Base-by-base conservation (phyloP, 2,113 vertebrate species). In the Malurus cyaneus region DNA sequence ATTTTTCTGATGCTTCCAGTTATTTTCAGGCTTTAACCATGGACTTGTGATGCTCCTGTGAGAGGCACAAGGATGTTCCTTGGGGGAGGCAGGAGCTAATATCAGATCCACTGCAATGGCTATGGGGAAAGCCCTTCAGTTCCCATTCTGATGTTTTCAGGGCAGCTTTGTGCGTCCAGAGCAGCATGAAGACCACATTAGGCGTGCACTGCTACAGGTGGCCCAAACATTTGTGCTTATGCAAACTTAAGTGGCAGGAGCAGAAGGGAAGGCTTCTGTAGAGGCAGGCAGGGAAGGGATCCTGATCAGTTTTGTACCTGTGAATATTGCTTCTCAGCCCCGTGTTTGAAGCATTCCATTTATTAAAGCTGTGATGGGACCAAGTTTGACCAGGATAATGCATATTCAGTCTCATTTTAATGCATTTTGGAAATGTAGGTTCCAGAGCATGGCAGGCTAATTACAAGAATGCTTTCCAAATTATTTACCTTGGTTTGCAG, bases 101-200 rank as follows among this genome's bases (percentile, higher is more conserved):
- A 7, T 8, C 29, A 50, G 61, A n/a, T 70, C 21, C 8, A 8
- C 47, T 49, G 62, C 46, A 32, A 2, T 11, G 54, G 53, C 64
- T 32, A 0, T 14, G 18, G 50, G 49, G 17, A 70, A 39, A 28
- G 80, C 50, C 46, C 34, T 44, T 34, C 47, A 44, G 41, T 36
- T 65, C 60, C 39, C 73, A 3, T 41, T 34, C 53, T 39, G 74
- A 6, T 34, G 24, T 34, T 81, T 41, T n/a, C 36, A 29, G 47
- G 53, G 50, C 73, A 73, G 49, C 54, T 86, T 54, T 56, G 32
- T 64, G 28, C 86, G 79, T 60, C 61, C 18, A 24, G 64, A 20
- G 60, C 14, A 70, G 73, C 11, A 4, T 0, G 1, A 54, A 18
- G 26, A 80, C 39, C 57, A 21, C 9, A 0, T 18, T 4, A 50